phyloP scores from a whole-genome alignment of 2,113 vertebrate genomes.

The Rissa tridactyla region DNA sequence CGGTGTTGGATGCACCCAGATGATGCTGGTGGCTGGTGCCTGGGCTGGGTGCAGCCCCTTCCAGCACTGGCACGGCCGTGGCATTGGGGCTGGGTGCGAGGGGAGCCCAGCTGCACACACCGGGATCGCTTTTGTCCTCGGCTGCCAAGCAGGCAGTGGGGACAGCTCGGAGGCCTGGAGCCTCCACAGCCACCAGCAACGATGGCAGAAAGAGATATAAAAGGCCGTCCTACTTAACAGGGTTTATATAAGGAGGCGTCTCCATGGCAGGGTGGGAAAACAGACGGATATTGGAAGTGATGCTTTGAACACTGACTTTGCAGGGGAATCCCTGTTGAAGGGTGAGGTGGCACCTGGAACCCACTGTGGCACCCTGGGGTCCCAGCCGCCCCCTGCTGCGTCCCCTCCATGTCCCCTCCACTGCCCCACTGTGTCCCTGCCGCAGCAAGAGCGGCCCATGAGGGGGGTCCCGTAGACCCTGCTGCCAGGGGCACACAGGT shows the following conservation, averaged over 20 bases:
- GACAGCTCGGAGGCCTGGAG: neutral
- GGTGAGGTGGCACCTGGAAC: neutral
- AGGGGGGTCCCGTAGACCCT: neutral
- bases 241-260: neutral
- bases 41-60: neutral
- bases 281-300: neutral
- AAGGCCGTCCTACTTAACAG: neutral
- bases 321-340: neutral
- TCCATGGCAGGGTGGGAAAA: neutral
- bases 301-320: neutral
- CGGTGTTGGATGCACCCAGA: neutral
- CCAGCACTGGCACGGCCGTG: accelerated
- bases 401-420: neutral
- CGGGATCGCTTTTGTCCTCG: accelerated
- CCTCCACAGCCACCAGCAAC: neutral
- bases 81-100: accelerated
- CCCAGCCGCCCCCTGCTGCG: neutral
- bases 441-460: neutral
- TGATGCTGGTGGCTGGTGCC: neutral
- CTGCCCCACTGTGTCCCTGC: neutral
- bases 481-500: neutral
- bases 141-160: neutral
- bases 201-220: neutral
- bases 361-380: too few relatives aligned
- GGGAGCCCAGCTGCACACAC: neutral